These are phyloP conservation scores for Sminthurides bifidus DNA, from an alignment of 1,140 invertebrate genomes.

Conservation along the genomic window DNA sequence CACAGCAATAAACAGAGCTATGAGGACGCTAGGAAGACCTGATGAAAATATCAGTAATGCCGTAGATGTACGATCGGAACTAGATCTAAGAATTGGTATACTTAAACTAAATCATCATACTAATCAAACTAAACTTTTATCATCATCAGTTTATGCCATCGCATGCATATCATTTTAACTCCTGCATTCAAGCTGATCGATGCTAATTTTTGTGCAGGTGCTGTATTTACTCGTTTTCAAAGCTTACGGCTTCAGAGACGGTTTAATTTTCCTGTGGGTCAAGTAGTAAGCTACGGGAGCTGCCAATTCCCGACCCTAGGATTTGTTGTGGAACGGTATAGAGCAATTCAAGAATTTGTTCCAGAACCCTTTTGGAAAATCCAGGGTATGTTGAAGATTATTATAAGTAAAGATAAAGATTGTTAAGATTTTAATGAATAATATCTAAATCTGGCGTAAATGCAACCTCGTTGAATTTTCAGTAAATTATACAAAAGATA, in stretches of 20 bases:
- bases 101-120: neutral
- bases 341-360: constrained; percentile 78
- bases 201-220: constrained; percentile 47
- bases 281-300: constrained; percentile 90
- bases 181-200: constrained; percentile 4
- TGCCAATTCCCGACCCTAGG: constrained; percentile 96
- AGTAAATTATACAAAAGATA: constrained; percentile 37
- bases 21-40: constrained; percentile 64
- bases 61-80: constrained; percentile 85
- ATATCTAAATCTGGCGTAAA: neutral
- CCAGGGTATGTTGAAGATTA: constrained; percentile 43
- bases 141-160: constrained; percentile 8
- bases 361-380: constrained; percentile 89
- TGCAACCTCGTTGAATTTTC: neutral
- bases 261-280: constrained; percentile 62
- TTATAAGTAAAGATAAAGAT: neutral
- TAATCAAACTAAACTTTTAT: constrained; percentile 16
- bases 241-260: constrained; percentile 76
- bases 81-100: constrained; percentile 90
- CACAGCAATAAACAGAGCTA: constrained; percentile 61
- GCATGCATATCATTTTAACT: neutral
- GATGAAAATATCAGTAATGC: constrained; percentile 81
- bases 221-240: constrained; percentile 97
- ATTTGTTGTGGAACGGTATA: constrained; percentile 90
- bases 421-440: neutral